Base-by-base conservation (phyloP, 35 echinoderm and acorn worm species). In the Patiria miniata region DNA sequence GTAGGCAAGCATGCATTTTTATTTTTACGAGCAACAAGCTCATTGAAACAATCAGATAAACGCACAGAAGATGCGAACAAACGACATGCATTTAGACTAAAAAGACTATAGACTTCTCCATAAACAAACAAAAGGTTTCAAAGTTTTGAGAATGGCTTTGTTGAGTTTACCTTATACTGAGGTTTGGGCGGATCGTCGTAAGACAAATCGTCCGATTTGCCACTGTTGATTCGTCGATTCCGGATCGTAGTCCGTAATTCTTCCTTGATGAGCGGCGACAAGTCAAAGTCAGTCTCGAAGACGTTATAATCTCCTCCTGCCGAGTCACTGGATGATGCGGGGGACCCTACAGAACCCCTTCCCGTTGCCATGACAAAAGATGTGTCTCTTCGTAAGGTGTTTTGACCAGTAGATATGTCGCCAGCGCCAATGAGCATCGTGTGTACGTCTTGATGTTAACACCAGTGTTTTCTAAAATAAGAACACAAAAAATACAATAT, bases 211-310 rank as follows among this genome's bases (percentile, higher is more conserved):
- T 80, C 78, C 8, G 42, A 40, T 73, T 73, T 73, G 5, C 78
- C 78, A 38, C 78, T 80, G 37, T 51, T 51, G 42, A 80, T 40
- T 39, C 78, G 37, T 39, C 78, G 12, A 36, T 80, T 80, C 7
- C 78, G 37, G 14, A 80, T 80, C 1, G 78, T 80, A 22, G 78
- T 47, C 7, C 78, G 39, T 2, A 80, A 23, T 38, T 80, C 78
- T 80, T 80, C 78, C 37, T 80, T 80, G 8, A 80, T 80, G 21
- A 80, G 78, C 2, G 78, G 78, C 18, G 78, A 37, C 29, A 80
- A 23, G 21, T 80, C 42, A 51, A 80, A 80, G 9, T 80, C 78
- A 17, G 42, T 17, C n/a, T 80, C 42, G 37, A 39, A 39, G 37
- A 80, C 26, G 10, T 23, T 34, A 23, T 12, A 47, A 47, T 47